phyloP scores from a whole-genome alignment of 92 coral and sea anemone genomes.

The Galaxea fascicularis region DNA sequence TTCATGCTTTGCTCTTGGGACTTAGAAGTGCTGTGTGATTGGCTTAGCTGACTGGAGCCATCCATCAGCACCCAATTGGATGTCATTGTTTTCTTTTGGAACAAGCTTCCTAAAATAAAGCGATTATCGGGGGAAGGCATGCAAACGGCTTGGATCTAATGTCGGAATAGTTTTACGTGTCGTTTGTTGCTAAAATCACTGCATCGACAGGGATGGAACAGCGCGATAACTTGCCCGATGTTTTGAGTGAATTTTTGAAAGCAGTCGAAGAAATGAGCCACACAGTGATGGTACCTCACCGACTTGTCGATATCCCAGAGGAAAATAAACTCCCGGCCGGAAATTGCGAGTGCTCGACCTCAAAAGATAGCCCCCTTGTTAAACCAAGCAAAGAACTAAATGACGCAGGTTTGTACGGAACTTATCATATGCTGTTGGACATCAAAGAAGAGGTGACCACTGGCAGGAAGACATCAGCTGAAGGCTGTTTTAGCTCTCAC shows the following conservation, averaged over 20 bases:
- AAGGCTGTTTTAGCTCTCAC: slow-evolving; percentile 37
- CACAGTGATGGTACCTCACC: slow-evolving; percentile 66
- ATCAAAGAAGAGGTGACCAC: slow-evolving; percentile 48
- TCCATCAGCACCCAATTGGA: slow-evolving; percentile 10
- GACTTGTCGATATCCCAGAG: slow-evolving; percentile 60
- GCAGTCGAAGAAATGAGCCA: slow-evolving; percentile 65
- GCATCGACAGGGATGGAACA: slow-evolving; percentile 32
- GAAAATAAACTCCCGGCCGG: slow-evolving; percentile 24
- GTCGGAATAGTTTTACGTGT: background rate
- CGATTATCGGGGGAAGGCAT: slow-evolving; percentile 2
- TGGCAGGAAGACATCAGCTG: slow-evolving; percentile 30
- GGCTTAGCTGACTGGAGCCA: background rate
- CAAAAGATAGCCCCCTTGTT: slow-evolving; percentile 20
- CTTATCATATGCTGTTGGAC: slow-evolving; percentile 55
- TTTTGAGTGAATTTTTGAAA: slow-evolving; percentile 51
- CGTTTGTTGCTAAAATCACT: background rate
- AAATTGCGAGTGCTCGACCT: slow-evolving; percentile 34
- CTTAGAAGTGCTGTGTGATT: background rate
- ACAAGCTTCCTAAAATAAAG: background rate
- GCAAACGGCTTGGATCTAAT: background rate
- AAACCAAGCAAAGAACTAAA: slow-evolving; percentile 42
- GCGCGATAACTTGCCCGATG: slow-evolving; percentile 53
- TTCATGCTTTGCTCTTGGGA: background rate
- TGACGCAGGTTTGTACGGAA: slow-evolving; percentile 33
- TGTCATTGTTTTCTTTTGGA: background rate